Evolutionary conservation across 2,888 invertebrate genomes (phyloP).

Genomic region (Xanthia icteritia): DNA sequence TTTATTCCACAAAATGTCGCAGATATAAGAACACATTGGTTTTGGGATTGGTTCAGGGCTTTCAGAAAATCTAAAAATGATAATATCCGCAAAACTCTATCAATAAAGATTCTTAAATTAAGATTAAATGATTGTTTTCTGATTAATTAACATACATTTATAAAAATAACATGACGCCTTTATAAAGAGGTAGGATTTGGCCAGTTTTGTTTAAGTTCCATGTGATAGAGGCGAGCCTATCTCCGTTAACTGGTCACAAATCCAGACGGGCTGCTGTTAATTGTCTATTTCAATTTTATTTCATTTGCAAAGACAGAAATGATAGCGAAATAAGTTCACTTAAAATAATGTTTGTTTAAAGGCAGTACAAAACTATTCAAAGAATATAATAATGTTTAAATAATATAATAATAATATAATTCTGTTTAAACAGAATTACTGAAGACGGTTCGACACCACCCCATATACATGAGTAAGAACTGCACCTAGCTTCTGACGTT

Average conservation of each 20-base stretch:
- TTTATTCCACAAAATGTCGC: conserved; percentile 61
- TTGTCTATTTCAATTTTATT: background rate
- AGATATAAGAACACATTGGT: conserved; percentile 50
- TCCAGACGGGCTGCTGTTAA: background rate
- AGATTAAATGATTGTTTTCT: background rate
- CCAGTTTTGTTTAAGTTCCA: background rate
- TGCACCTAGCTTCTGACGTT: too few relatives aligned
- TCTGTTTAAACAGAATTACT: conserved; percentile 5
- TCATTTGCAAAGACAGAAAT: background rate
- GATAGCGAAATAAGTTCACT: background rate
- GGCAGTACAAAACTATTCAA: background rate
- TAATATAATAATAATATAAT: too few relatives aligned
- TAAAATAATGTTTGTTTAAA: background rate
- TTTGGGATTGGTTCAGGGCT: conserved; percentile 40
- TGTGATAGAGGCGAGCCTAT: background rate
- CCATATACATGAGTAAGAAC: conserved; percentile 17
- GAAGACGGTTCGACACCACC: conserved; percentile 22
- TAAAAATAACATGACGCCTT: background rate
- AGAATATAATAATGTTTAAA: background rate
- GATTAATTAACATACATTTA: background rate
- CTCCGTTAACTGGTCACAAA: background rate
- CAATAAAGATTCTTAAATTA: background rate
- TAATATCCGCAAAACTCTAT: background rate
- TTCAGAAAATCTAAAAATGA: background rate
- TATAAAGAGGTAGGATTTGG: too few relatives aligned